These are phyloP conservation scores for Platorchestia sp. DNA, from an alignment of 1,140 invertebrate genomes.

Conservation along the genomic window DNA sequence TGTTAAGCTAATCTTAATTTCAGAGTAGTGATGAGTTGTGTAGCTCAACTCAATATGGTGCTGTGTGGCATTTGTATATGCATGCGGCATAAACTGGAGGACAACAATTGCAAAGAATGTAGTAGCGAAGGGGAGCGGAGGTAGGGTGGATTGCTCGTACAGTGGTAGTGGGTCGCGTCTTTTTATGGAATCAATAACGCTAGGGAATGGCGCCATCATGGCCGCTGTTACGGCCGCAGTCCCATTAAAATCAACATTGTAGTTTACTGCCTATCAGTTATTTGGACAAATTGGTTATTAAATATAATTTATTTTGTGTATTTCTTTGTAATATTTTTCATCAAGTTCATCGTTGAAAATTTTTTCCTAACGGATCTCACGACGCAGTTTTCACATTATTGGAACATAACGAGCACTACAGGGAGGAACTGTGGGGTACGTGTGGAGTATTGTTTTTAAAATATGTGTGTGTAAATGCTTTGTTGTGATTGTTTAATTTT, in stretches of 20 bases:
- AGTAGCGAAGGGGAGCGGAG: constrained; percentile 39
- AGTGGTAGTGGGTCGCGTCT: constrained; percentile 62
- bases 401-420: constrained; percentile 66
- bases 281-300: not conserved
- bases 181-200: constrained; percentile 68
- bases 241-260: constrained; percentile 25
- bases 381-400: constrained; percentile 63
- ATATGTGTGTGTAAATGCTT: not conserved
- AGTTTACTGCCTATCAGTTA: not conserved
- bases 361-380: not conserved
- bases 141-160: constrained; percentile 48
- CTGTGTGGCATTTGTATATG: constrained; percentile 7
- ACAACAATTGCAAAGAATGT: constrained; percentile 51
- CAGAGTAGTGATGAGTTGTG: not conserved
- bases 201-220: constrained; percentile 67
- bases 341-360: not conserved
- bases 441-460: not conserved
- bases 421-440: constrained; percentile 65
- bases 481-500: not conserved
- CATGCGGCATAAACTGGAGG: not conserved
- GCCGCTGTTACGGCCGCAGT: constrained; percentile 65
- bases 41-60: not conserved
- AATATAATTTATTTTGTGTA: not conserved
- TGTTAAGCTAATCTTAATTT: not conserved
- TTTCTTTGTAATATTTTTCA: not conserved